Conservation (phyloP, 2,888 invertebrate species). For the Hirtodrosophila trivittata region DNA sequence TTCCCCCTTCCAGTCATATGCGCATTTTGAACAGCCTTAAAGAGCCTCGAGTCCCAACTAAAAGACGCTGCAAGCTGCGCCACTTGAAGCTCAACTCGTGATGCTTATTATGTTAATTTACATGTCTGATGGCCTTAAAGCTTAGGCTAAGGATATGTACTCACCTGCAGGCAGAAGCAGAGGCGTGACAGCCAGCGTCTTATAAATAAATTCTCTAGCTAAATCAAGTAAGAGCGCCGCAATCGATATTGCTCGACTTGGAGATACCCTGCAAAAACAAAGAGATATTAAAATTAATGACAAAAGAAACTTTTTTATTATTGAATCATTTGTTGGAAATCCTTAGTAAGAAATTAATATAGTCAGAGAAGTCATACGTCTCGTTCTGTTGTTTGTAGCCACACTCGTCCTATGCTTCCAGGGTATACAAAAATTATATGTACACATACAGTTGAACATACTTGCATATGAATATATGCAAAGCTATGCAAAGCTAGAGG, state of each 20-base stretch:
- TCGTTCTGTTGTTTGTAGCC: no score
- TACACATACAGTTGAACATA: slow-evolving; percentile 1
- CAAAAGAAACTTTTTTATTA: no score
- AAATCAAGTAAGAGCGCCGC: no score
- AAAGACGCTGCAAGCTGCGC: slow-evolving; percentile 57
- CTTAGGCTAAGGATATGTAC: slow-evolving; percentile 17
- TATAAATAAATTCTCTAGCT: slow-evolving; percentile 67
- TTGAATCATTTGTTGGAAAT: no score
- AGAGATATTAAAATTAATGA: no score
- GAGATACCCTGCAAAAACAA: slow-evolving; percentile 18
- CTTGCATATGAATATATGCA: slow-evolving; percentile 30
- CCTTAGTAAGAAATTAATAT: no score
- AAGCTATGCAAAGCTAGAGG: slow-evolving; percentile 25
- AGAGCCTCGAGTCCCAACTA: no score
- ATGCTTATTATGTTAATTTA: slow-evolving; percentile 73
- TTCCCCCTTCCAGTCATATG: no score
- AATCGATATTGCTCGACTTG: no score
- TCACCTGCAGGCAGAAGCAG: slow-evolving; percentile 13
- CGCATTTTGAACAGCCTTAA: no score
- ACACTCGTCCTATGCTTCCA: slow-evolving; percentile 12
- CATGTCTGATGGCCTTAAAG: slow-evolving; percentile 64
- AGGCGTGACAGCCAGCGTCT: slow-evolving; percentile 45
- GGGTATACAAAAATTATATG: slow-evolving; percentile 5
- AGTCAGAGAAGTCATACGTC: no score
- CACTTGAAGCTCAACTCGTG: slow-evolving; percentile 49